Base-by-base conservation (phyloP, 2,888 invertebrate species). In the Torymus aiolomorphi region DNA sequence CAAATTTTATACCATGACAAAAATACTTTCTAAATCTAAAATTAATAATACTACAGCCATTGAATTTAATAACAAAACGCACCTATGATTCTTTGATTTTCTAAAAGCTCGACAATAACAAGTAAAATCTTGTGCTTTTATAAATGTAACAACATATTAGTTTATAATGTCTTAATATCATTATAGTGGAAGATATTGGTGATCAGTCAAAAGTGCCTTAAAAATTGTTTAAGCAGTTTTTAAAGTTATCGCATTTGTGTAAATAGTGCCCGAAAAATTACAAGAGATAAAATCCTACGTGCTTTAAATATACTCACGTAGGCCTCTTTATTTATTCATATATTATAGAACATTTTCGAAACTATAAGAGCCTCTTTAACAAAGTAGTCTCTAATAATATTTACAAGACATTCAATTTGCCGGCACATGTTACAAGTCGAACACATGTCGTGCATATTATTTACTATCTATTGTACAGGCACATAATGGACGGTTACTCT, bases 401-500 rank as follows among this genome's bases (percentile, higher is more conserved):
- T 71, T 79, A 79, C 71, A 79, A 70, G 18, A 13, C 57, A 8
- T 75, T 59, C 54, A 65, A 11, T 79, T 69, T 59, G 20, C 42
- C 51, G 71, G 54, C 59, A 54, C 66, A 16, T 66, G 70, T 65
- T 16, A 57, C 57, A 69, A 78, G 20, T 75, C 59, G 51, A 24
- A 42, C 71, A 57, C 70, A 74, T 63, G 16, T 59, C 65, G 65
- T 65, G 71, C 65, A 31, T 12, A 63, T 54, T 63, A 78, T 61
- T 69, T 62, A 77, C 52, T 65, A 73, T 24, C 73, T 73, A 80
- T 76, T 57, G 74, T 75, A 77, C 71, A 86, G 86, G 86, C 86
- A 86, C 86, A 83, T 81, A 83, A 83, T 85, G 86, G 85, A 85
- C 85, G 86, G 86, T 83, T 84, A 82, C 56, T 81, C 76, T 80